Evolutionary conservation across 2,888 invertebrate genomes (phyloP).

Genomic region (Erebia palarica): DNA sequence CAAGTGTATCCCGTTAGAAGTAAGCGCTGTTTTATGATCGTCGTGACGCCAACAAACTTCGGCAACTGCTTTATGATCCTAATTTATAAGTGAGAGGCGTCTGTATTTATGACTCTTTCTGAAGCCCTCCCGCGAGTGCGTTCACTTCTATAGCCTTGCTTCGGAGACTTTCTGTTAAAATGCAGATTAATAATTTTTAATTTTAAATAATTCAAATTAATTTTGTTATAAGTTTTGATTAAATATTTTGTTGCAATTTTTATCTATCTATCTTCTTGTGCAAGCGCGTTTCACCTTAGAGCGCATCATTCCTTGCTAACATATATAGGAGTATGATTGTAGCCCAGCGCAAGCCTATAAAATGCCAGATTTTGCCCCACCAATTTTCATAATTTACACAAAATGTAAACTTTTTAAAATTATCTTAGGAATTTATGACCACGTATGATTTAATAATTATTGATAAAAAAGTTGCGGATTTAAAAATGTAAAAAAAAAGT

Average conservation of each 20-base stretch:
- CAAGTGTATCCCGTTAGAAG: slow-evolving; percentile 61
- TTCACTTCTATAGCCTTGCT: slow-evolving; percentile 51
- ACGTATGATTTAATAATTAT: too few species aligned
- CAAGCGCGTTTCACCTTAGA: too few species aligned
- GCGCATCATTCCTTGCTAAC: too few species aligned
- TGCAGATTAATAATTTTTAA: slow-evolving; percentile 14
- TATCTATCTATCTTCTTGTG: too few species aligned
- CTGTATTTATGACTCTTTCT: slow-evolving; percentile 72
- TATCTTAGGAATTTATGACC: too few species aligned
- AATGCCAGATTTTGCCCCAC: too few species aligned
- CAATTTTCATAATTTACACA: too few species aligned
- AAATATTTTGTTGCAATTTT: not conserved
- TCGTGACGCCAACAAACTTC: slow-evolving; percentile 79
- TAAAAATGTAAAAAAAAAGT: too few species aligned
- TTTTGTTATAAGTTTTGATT: not conserved
- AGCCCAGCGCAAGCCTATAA: too few species aligned
- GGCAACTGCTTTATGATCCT: slow-evolving; percentile 82
- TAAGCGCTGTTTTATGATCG: slow-evolving; percentile 79
- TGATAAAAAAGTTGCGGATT: too few species aligned
- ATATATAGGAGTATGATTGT: too few species aligned
- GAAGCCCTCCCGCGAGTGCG: slow-evolving; percentile 71
- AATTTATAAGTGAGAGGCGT: slow-evolving; percentile 81
- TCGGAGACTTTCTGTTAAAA: slow-evolving; percentile 23
- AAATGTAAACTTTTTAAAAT: too few species aligned
- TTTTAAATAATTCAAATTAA: not conserved